These are phyloP conservation scores for Chelonia mydas DNA, from an alignment of 2,797 vertebrate genomes.

Conservation along the genomic window DNA sequence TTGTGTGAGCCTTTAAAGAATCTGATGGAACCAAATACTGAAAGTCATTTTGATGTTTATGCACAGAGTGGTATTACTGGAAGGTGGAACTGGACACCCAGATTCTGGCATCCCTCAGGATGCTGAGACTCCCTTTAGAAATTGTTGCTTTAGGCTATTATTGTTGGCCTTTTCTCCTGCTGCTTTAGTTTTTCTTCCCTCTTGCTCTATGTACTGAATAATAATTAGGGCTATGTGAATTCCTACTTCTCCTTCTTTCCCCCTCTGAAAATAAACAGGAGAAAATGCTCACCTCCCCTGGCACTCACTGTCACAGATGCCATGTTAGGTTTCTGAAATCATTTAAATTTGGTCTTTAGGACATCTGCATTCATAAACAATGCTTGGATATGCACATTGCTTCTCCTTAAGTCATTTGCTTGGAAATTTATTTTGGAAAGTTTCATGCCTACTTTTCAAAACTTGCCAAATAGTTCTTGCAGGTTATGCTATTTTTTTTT, in stretches of 20 bases:
- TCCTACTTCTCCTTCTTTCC: not conserved
- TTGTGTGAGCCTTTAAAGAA: not conserved
- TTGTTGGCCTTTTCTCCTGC: not conserved
- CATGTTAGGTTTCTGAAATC: conserved; percentile 69
- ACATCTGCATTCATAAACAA: conserved; percentile 78
- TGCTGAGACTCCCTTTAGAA: conserved; percentile 22
- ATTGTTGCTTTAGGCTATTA: conserved; percentile 45
- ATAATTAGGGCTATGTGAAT: conserved; percentile 16
- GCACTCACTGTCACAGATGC: not conserved
- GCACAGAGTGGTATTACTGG: not conserved
- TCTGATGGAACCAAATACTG: not conserved
- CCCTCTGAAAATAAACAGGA: not conserved
- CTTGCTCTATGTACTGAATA: conserved; percentile 6
- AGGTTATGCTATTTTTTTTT: conserved; percentile 5
- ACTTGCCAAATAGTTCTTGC: not conserved
- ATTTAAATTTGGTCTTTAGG: conserved; percentile 74
- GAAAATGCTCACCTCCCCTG: not conserved
- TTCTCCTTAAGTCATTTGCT: conserved; percentile 30
- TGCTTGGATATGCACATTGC: conserved; percentile 73
- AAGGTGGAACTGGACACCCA: conserved; percentile 36
- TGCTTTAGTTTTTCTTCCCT: conserved; percentile 18
- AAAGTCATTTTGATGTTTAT: conserved; percentile 38
- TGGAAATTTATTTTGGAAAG: not conserved
- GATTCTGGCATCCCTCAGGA: not conserved
- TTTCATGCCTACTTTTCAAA: not conserved